Conservation (phyloP, 2,888 invertebrate species). For the Tinea trinotella region DNA sequence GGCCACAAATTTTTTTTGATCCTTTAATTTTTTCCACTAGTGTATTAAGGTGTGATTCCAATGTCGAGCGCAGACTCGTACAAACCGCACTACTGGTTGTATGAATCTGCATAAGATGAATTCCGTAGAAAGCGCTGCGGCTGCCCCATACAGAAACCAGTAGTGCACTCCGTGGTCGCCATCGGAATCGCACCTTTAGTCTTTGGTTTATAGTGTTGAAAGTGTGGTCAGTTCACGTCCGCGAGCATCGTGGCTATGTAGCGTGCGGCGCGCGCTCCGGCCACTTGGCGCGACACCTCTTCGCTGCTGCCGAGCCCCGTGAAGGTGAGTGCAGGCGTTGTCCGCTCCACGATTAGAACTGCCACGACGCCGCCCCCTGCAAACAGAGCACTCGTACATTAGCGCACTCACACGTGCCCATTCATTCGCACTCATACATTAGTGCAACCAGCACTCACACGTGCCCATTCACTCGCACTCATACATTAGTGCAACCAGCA, state of each 20-base stretch:
- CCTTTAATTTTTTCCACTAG: no score
- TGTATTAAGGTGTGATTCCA: no score
- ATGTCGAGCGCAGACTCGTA: no score
- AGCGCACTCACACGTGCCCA: slow-evolving; percentile 48
- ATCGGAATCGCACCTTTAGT: no score
- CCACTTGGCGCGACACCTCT: neutral
- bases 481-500: slow-evolving; percentile 43
- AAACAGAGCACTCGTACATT: neutral
- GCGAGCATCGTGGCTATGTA: neutral
- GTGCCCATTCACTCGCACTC: slow-evolving; percentile 33
- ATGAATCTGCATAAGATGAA: no score
- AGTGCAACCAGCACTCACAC: slow-evolving; percentile 42
- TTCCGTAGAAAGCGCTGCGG: no score
- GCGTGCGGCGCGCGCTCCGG: neutral
- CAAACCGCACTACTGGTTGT: no score
- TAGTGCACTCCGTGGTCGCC: no score
- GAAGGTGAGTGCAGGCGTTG: slow-evolving; percentile 26
- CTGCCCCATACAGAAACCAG: no score
- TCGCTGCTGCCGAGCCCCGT: neutral
- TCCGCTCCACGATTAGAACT: slow-evolving; percentile 29
- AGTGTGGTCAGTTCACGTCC: neutral
- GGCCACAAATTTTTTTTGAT: no score
- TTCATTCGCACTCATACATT: slow-evolving; percentile 39
- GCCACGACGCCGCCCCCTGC: slow-evolving; percentile 31
- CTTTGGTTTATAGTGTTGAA: no score